phyloP scores from a whole-genome alignment of 2,888 invertebrate genomes.

The Gandaritis pyraliata region DNA sequence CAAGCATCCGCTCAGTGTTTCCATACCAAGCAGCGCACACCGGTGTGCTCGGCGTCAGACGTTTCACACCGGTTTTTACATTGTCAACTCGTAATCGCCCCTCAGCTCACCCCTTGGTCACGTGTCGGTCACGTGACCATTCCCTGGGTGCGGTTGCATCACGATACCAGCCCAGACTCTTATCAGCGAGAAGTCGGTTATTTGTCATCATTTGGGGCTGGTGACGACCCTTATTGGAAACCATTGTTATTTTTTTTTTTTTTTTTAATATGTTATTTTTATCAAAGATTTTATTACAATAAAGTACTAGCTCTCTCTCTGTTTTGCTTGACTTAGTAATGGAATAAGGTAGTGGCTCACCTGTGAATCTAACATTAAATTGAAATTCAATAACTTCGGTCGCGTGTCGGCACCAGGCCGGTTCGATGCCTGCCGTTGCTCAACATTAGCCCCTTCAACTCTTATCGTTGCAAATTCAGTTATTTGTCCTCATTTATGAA shows the following conservation, averaged over 20 bases:
- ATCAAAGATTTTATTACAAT: too few relatives aligned
- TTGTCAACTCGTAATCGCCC: too few relatives aligned
- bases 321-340: too few relatives aligned
- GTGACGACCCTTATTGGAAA: slow-evolving; percentile 1
- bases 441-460: not conserved
- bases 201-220: slow-evolving; percentile 39
- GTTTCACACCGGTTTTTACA: too few relatives aligned
- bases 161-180: slow-evolving; percentile 22
- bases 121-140: slow-evolving; percentile 21
- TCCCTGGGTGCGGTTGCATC: slow-evolving; percentile 13
- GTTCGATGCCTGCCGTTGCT: not conserved
- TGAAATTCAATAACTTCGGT: slow-evolving; percentile 6
- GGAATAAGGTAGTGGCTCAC: too few relatives aligned
- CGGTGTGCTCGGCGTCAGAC: too few relatives aligned
- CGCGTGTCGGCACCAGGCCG: slow-evolving; percentile 12
- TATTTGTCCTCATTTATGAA: slow-evolving; percentile 39
- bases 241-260: too few relatives aligned
- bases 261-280: too few relatives aligned
- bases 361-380: not conserved
- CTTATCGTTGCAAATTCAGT: slow-evolving; percentile 38
- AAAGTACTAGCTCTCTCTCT: too few relatives aligned
- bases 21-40: too few relatives aligned
- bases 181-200: slow-evolving; percentile 38
- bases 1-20: too few relatives aligned
- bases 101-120: slow-evolving; percentile 9